A percentile compares a stretch with the other conserved stretches of the same genome.
phyloP scores from a whole-genome alignment of 1,140 invertebrate genomes.

The Grapholita molesta region DNA sequence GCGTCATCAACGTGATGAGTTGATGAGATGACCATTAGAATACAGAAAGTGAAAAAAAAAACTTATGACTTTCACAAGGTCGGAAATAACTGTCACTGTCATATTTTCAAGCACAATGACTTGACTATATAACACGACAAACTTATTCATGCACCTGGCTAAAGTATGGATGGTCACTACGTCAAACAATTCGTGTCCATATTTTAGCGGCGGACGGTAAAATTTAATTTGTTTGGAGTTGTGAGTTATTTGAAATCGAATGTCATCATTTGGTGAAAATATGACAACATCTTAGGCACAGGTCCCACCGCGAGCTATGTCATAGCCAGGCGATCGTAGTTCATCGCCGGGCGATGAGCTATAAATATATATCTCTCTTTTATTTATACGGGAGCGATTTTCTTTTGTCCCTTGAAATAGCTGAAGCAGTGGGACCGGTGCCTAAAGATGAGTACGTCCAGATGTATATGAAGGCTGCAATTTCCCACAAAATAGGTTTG shows the following conservation, averaged over 20 bases:
- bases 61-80: conserved; percentile 8
- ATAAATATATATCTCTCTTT: too few relatives aligned
- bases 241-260: neutral
- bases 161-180: neutral
- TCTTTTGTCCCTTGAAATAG: too few relatives aligned
- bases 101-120: neutral
- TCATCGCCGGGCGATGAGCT: too few relatives aligned
- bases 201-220: neutral
- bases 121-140: neutral
- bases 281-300: neutral
- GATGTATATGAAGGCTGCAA: too few relatives aligned
- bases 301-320: too few relatives aligned
- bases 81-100: neutral
- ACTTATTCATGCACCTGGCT: neutral
- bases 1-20: neutral
- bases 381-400: too few relatives aligned
- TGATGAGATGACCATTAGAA: neutral
- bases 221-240: neutral
- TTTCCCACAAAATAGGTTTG: too few relatives aligned
- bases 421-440: too few relatives aligned
- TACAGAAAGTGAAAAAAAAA: neutral
- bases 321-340: too few relatives aligned
- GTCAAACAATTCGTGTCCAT: neutral
- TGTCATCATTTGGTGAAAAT: neutral
- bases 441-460: too few relatives aligned